These are phyloP conservation scores for Sebastes baramenuke DNA, from an alignment of 2,797 vertebrate species.

Conservation along the genomic window DNA sequence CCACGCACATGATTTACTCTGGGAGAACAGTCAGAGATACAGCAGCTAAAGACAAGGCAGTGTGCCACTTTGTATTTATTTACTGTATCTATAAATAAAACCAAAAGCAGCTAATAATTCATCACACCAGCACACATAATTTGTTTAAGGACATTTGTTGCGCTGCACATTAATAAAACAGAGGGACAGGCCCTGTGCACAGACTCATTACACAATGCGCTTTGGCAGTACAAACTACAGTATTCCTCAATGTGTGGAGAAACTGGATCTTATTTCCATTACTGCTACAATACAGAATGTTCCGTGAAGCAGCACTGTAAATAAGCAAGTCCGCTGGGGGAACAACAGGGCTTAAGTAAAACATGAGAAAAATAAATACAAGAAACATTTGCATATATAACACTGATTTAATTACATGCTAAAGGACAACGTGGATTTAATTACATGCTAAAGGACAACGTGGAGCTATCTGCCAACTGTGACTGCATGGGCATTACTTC, in stretches of 20 bases:
- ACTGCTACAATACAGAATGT: neutral
- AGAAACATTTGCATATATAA: neutral
- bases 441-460: neutral
- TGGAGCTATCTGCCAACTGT: neutral
- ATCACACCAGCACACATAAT: constrained; percentile 13
- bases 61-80: neutral
- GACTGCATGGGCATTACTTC: neutral
- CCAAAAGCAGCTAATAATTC: neutral
- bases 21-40: neutral
- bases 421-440: neutral
- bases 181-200: neutral
- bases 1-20: neutral
- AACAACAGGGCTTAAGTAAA: neutral
- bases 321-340: neutral
- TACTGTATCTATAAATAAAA: constrained; percentile 13
- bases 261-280: neutral
- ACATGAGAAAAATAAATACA: neutral
- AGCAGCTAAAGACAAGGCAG: neutral
- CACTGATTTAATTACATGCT: neutral
- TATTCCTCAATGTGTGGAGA: neutral
- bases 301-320: neutral
- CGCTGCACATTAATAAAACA: constrained; percentile 18
- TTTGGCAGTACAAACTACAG: neutral
- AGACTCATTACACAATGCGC: neutral
- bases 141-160: constrained; percentile 14